Evolutionary conservation across 1,140 invertebrate species (phyloP), one percentile per base, ranked within the genome.

Genomic region (Gerris buenoi): DNA sequence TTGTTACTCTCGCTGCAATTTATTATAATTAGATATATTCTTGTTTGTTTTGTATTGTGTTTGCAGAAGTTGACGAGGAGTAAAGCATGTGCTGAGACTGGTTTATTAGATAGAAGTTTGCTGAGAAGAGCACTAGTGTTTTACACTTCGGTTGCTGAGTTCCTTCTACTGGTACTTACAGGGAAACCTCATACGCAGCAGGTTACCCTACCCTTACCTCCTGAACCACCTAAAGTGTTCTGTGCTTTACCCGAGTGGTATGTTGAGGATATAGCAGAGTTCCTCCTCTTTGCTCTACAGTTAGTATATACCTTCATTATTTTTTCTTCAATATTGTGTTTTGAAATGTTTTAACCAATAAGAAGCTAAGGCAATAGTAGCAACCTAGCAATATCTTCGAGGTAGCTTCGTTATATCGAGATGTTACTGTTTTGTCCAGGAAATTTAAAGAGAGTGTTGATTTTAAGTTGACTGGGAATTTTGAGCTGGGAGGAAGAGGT

Each of bases 181-280:
- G 68, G 68, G 58, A 63, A 60, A 22, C 69, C 67, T 13, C 33
- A 56, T 26, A 29, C 63, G 1, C 27, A 33, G n/a, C 28, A 58
- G 25, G 67, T 63, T 58, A 56, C 57, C 15, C 75, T 29, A 64
- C 69, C 81, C 71, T 77, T 86, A 67, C 84, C 84, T 63, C 13
- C 73, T 73, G 68, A 84, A 83, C 67, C 86, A 63, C 83, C 90
- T 26, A 82, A 84, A 74, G 80, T 86, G 70, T 97, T 97, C 81
- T 85, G 88, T 63, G 90, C 91, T 71, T 80, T 95, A 71, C 95
- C 95, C 22, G 95, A 98, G 78, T 97, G 93, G 89, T 97, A 95
- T 76, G 86, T 97, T 61, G 95, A 97, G 76, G 95, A 98, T 77
- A 89, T 97, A 67, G 93, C 94, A 22, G 94, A 97, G 76, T 95